Base-by-base conservation (phyloP, 2,888 invertebrate species). In the Sympetrum striolatum region DNA sequence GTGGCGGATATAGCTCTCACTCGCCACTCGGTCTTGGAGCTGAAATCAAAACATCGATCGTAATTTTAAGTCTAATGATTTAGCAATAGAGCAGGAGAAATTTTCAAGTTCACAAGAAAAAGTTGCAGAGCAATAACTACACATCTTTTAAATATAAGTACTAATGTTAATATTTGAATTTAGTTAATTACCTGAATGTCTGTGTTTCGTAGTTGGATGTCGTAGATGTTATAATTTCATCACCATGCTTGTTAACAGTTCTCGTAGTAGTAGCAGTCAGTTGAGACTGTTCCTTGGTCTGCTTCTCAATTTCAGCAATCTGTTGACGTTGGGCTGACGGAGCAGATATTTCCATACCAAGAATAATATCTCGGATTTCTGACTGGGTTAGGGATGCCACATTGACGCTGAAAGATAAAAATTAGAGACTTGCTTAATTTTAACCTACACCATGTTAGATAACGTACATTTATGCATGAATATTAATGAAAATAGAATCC, bases 321-420 rank as follows among this genome's bases (percentile, higher is more conserved):
- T 99, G 99, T 94, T 99, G 99, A 81, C 99, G 95, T 93, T 99
- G 99, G 0, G 99, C 99, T 0, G 99, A 99, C 0, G 99, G 99
- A 1, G 99, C 99, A 22, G 99, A 99, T 92, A 99, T 99, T 95
- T 99, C 99, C 99, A 99, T 99, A 93, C 99, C 99, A 91, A 99
- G 96, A 93, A 99, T 99, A 92, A 99, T 99, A 94, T 99, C 99
- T 91, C 99, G 97, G 93, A 99, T 99, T 95, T 99, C 99, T 0
- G 99, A 99, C 93, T 99, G 99, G 0, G 99, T 99, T 79, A 99
- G 95, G 0, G 99, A 99, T 0, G 99, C 99, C 0, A 99, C 99
- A 93, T 99, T 99, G 0, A 99, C 99, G 93, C 96, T 97, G 93
- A 53, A 93, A 93, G 91, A 91, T 91, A 92, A 90, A 81, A 91